Conservation (phyloP, 1,140 invertebrate species). For the Heliconius melpomene region DNA sequence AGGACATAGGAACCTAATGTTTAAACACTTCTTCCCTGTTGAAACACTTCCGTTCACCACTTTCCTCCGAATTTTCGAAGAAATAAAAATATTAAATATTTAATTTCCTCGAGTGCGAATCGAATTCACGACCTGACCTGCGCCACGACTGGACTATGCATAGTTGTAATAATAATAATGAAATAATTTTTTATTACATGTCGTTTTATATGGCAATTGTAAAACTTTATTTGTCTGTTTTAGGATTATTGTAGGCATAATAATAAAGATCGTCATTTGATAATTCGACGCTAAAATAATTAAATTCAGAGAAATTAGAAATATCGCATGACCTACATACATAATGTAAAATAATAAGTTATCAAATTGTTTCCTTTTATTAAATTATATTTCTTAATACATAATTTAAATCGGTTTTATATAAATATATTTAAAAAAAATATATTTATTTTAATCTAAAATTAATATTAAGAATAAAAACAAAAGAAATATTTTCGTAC, state of each 20-base stretch:
- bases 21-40: no score
- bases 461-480: background rate
- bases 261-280: background rate
- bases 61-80: no score
- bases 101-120: no score
- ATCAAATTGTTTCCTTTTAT: background rate
- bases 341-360: background rate
- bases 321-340: background rate
- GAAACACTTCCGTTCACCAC: no score
- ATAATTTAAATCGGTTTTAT: no score
- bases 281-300: background rate
- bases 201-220: background rate
- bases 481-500: background rate
- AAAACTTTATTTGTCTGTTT: conserved; percentile 4
- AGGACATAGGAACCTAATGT: no score
- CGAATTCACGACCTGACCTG: no score
- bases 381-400: no score
- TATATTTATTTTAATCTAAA: no score
- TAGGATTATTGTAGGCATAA: background rate
- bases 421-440: no score
- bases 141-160: background rate
- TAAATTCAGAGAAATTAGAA: conserved; percentile 4
- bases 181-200: background rate
- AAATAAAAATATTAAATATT: no score
- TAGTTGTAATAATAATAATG: background rate